phyloP scores from a whole-genome alignment of 1,140 invertebrate species.

The Plectrocnemia conspersa region DNA sequence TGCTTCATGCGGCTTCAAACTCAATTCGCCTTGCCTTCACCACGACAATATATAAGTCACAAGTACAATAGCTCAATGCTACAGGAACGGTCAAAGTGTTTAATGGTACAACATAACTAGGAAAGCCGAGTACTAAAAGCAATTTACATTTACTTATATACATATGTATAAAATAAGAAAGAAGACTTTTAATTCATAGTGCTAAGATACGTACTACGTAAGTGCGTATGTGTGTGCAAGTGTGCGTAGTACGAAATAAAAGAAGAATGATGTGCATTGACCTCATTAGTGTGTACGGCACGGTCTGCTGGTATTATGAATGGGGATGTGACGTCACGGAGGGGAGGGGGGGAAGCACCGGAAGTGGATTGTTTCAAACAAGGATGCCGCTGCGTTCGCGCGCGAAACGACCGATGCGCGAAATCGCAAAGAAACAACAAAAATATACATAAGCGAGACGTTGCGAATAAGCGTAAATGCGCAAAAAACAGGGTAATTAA shows the following conservation, averaged over 20 bases:
- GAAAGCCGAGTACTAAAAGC: too few species aligned
- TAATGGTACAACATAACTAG: too few species aligned
- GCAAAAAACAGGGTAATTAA: background rate
- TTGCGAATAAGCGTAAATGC: background rate
- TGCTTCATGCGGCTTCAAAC: too few species aligned
- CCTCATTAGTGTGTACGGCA: conserved; percentile 28
- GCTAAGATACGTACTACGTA: too few species aligned
- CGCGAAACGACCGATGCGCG: conserved; percentile 26
- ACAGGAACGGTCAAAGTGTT: too few species aligned
- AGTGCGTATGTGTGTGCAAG: background rate
- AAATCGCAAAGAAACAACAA: background rate
- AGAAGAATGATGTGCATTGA: conserved; percentile 30
- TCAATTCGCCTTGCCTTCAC: too few species aligned
- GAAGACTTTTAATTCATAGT: too few species aligned
- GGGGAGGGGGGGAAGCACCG: conserved; percentile 18
- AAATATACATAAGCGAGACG: background rate
- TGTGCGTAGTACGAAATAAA: conserved; percentile 1
- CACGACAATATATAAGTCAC: too few species aligned
- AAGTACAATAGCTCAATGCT: too few species aligned
- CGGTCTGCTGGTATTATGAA: conserved; percentile 31
- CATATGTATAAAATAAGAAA: too few species aligned
- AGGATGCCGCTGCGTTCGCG: conserved; percentile 30
- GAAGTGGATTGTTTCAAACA: conserved; percentile 34
- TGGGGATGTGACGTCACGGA: conserved; percentile 29
- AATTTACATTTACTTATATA: too few species aligned